These are phyloP conservation scores for Craseonycteris thonglongyai DNA, from an alignment of 2,113 vertebrate genomes.

Conservation along the genomic window DNA sequence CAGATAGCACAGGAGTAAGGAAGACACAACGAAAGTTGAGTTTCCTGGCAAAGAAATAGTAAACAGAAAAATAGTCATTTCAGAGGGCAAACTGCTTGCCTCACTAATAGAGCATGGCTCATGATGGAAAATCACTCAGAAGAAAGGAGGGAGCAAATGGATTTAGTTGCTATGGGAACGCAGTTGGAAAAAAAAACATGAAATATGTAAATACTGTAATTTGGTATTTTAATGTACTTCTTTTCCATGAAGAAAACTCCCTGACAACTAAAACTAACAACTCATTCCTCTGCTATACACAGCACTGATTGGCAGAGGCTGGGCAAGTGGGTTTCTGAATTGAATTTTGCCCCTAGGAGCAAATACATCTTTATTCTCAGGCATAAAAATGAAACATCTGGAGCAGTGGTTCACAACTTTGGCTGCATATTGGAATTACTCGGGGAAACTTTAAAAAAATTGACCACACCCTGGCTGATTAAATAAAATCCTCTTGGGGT, in stretches of 20 bases:
- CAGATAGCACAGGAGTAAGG: neutral
- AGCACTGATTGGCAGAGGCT: constrained; percentile 60
- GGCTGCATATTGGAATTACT: neutral
- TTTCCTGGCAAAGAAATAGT: constrained; percentile 56
- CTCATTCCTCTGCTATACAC: constrained; percentile 50
- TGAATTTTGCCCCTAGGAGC: constrained; percentile 34
- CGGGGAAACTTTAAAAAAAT: neutral
- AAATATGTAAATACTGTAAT: constrained; percentile 75
- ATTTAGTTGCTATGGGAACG: constrained; percentile 71
- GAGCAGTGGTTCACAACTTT: neutral
- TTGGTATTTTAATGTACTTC: constrained; percentile 75
- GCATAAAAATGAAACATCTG: constrained; percentile 40
- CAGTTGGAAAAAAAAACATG: constrained; percentile 59
- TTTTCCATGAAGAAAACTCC: constrained; percentile 71
- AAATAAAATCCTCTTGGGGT: neutral
- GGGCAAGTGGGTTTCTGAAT: constrained; percentile 40
- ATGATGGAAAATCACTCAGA: constrained; percentile 71
- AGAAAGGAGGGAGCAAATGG: constrained; percentile 71
- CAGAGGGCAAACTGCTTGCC: constrained; percentile 63
- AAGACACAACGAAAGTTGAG: neutral
- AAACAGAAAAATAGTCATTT: constrained; percentile 63
- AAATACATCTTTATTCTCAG: constrained; percentile 43
- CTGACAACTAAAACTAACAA: constrained; percentile 68
- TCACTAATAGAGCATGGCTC: constrained; percentile 62
- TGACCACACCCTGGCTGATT: neutral